Percentiles rank a stretch among this genome's conserved stretches.
Conservation (phyloP, 2,113 vertebrate species). For the Gopherus evgoodei region DNA sequence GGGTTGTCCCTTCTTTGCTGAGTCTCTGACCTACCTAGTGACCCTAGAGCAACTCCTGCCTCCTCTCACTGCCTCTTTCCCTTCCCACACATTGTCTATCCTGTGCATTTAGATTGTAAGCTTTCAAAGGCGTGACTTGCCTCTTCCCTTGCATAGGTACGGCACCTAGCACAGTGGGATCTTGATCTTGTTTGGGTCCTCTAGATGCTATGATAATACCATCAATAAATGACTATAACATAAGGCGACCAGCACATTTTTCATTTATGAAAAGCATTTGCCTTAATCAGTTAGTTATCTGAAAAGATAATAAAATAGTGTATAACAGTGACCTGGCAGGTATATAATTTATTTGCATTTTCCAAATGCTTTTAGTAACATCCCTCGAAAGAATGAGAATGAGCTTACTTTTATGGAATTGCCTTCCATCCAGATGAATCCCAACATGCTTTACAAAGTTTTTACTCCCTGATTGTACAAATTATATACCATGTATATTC, state of each 20-base stretch:
- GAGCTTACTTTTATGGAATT: conserved; percentile 61
- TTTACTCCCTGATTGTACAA: conserved; percentile 60
- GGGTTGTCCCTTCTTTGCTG: neutral
- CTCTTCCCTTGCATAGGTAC: neutral
- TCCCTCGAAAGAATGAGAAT: conserved; percentile 63
- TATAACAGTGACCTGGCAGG: conserved; percentile 62
- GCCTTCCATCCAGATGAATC: conserved; percentile 63
- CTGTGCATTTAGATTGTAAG: neutral
- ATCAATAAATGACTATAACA: neutral
- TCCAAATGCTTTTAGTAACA: conserved; percentile 69
- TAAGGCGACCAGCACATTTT: conserved; percentile 23
- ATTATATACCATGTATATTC: conserved; percentile 48
- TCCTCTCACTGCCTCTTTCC: neutral
- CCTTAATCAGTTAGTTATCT: conserved; percentile 33
- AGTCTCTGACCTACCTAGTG: neutral
- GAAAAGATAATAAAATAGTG: conserved; percentile 66
- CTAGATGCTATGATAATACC: neutral
- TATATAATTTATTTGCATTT: conserved; percentile 53
- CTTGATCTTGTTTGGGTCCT: neutral
- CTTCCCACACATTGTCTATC: fast-evolving
- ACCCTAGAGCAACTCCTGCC: neutral
- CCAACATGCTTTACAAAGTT: conserved; percentile 62
- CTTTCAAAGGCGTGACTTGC: neutral
- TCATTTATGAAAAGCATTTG: neutral
- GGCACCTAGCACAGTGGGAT: neutral